Conservation (phyloP, 1,140 invertebrate species). For the Trichoplusia ni region DNA sequence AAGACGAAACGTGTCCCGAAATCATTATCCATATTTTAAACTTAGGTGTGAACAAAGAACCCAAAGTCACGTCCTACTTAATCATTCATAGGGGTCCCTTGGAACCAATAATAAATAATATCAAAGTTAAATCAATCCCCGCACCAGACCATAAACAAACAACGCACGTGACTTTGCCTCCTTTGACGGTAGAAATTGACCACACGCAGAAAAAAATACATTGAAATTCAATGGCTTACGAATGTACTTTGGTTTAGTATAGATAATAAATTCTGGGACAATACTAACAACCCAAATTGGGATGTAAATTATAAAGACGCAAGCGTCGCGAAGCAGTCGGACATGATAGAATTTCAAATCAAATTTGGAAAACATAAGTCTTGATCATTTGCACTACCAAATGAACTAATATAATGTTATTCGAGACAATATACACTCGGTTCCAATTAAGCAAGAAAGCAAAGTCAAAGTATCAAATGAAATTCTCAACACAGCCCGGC, state of each 20-base stretch:
- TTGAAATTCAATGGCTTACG: slow-evolving; percentile 19
- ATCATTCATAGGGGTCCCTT: slow-evolving; percentile 44
- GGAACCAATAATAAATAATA: slow-evolving; percentile 47
- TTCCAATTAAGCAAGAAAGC: slow-evolving; percentile 29
- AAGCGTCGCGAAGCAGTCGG: too few relatives aligned
- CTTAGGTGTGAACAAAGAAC: slow-evolving; percentile 18
- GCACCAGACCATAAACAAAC: slow-evolving; percentile 19
- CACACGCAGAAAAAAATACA: slow-evolving; percentile 39
- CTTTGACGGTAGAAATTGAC: slow-evolving; percentile 36
- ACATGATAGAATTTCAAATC: too few relatives aligned
- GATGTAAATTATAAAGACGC: too few relatives aligned
- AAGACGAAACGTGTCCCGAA: slow-evolving; percentile 18
- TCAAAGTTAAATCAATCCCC: slow-evolving; percentile 47
- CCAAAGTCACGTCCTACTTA: slow-evolving; percentile 37
- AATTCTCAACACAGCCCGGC: slow-evolving; percentile 37
- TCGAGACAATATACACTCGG: background rate
- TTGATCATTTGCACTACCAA: background rate
- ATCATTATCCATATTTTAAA: slow-evolving; percentile 11
- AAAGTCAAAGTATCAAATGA: slow-evolving; percentile 31
- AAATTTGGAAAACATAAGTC: too few relatives aligned
- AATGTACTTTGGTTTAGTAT: background rate
- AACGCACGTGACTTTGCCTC: slow-evolving; percentile 16
- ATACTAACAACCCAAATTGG: background rate
- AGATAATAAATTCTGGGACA: background rate
- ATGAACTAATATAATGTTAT: background rate